phyloP scores from a whole-genome alignment of 2,888 invertebrate genomes.

The Opisthograptis luteolata region DNA sequence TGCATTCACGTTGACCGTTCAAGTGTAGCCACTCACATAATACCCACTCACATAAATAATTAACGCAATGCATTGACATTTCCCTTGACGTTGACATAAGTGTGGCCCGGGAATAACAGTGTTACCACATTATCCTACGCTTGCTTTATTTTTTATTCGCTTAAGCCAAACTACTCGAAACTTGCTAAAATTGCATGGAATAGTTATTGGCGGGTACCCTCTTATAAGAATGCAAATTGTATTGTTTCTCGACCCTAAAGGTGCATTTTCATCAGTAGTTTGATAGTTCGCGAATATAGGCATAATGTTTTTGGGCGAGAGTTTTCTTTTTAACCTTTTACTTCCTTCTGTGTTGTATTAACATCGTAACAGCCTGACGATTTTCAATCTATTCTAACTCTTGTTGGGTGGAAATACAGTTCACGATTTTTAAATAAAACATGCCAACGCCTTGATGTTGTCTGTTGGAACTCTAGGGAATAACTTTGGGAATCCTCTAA shows the following conservation, averaged over 20 bases:
- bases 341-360: constrained; percentile 12
- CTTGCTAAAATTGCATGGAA: constrained; percentile 41
- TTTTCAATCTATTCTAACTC: not conserved
- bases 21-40: no score
- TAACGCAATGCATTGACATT: no score
- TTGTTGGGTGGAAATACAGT: not conserved
- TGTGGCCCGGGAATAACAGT: no score
- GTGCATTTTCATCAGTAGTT: constrained; percentile 51
- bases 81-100: no score
- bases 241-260: constrained; percentile 57
- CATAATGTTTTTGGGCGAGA: constrained; percentile 9
- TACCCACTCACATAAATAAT: no score
- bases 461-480: not conserved
- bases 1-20: no score
- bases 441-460: not conserved
- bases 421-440: not conserved
- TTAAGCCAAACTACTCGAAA: constrained; percentile 30
- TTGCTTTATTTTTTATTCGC: constrained; percentile 35
- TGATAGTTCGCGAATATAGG: constrained; percentile 42
- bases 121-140: constrained; percentile 24
- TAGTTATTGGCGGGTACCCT: constrained; percentile 54
- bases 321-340: constrained; percentile 19
- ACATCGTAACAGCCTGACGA: not conserved
- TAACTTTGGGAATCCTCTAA: not conserved
- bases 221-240: constrained; percentile 65